Evolutionary conservation across 2,888 invertebrate genomes (phyloP), one percentile per base, ranked within the genome.

Genomic region (Campoletis raptor): DNA sequence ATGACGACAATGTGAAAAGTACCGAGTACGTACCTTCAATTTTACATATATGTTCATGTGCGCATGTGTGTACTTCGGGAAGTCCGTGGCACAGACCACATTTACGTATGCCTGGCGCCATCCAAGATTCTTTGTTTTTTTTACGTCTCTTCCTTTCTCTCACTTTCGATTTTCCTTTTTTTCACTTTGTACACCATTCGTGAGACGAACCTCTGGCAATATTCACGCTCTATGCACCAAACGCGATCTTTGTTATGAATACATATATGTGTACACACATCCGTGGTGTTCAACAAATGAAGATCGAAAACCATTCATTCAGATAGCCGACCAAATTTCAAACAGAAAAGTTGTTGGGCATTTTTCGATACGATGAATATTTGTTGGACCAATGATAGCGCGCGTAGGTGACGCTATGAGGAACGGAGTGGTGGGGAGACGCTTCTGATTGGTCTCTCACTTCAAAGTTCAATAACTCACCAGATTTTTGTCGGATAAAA

Each of bases 151-250:
- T 40, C 61, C 69, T 64, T 48, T 61, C 72, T 45, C 52, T 73
- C 45, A 40, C 64, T 79, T 73, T 61, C 74, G 48, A 61, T 82
- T 37, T 76, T 24, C 67, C 81, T 61, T 61, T 72, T 24, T 66
- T 64, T 12, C 54, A n/a, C 66, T 76, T 36, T 30, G 24, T 30
- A 15, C 67, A 9, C 54, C 69, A 80, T 57, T 36, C 36, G n/a
- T 45, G 78, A 79, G 82, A 85, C 74, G 85, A 79, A 82, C 85
- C 87, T 82, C 81, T 79, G 79, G 79, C 87, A 74, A 87, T 82
- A 79, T 87, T 85, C 74, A 52, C 81, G 72, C 76, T 45, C 21
- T 57, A 30, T 48, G 67, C 67, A 48, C 40, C 67, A 67, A 66
- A 57, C 45, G 37, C 37, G 18, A 69, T 57, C 72, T 61, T 40